These are phyloP conservation scores for Harmothoe impar DNA, from an alignment of 2,888 invertebrate species.

Conservation along the genomic window DNA sequence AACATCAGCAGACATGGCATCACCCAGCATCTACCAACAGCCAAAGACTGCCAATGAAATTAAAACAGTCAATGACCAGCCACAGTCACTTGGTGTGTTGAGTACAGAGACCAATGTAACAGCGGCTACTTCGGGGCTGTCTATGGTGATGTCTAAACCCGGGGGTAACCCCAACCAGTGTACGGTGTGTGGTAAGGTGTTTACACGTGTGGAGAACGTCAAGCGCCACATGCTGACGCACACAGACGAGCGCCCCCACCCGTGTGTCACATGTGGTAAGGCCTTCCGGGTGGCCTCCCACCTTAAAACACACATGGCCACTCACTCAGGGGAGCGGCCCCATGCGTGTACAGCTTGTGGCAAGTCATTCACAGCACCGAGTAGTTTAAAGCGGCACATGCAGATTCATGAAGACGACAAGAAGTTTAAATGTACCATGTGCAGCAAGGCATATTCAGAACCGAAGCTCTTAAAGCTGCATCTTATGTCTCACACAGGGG, in stretches of 20 bases:
- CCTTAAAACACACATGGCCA: conserved; percentile 30
- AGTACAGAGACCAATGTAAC: too few species aligned
- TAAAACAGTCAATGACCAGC: background rate
- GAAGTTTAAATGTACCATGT: background rate
- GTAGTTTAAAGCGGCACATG: conserved; percentile 9
- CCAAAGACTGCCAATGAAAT: background rate
- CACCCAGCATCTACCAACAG: background rate
- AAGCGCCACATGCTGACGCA: conserved; percentile 24
- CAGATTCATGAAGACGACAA: conserved; percentile 3
- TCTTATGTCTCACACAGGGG: background rate
- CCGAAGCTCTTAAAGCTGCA: background rate
- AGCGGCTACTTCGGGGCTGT: too few species aligned
- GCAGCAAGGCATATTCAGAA: background rate
- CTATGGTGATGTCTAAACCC: too few species aligned
- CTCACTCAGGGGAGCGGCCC: background rate
- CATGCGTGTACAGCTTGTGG: conserved; percentile 7
- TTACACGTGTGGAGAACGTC: conserved; percentile 23
- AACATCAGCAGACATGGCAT: background rate
- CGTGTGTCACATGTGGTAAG: background rate
- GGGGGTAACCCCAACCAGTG: background rate
- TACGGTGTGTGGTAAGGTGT: conserved; percentile 7
- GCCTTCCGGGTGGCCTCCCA: background rate
- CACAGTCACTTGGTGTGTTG: background rate
- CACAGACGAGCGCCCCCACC: conserved; percentile 9
- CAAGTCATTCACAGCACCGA: background rate